These are phyloP conservation scores for Yponomeuta evonymella DNA, from an alignment of 2,888 invertebrate genomes.

Conservation along the genomic window DNA sequence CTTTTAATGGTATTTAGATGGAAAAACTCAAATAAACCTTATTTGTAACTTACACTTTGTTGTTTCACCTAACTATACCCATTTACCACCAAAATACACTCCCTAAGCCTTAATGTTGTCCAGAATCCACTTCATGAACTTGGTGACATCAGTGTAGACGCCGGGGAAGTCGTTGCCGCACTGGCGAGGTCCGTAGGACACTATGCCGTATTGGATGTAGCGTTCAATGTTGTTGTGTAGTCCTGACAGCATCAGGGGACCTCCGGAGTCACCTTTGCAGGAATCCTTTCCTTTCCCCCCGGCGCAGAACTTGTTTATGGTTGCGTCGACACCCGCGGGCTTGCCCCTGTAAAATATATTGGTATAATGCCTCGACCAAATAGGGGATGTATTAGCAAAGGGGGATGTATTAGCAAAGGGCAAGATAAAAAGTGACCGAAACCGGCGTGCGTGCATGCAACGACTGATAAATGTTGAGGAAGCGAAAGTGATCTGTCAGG, in stretches of 20 bases:
- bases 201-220: conserved; percentile 35
- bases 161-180: conserved; percentile 49
- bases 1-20: too few species aligned
- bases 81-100: background rate
- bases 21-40: background rate
- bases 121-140: conserved; percentile 54
- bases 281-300: conserved; percentile 71
- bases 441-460: too few species aligned
- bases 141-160: conserved; percentile 53
- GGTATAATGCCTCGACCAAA: too few species aligned
- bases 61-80: background rate
- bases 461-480: too few species aligned
- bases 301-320: conserved; percentile 27
- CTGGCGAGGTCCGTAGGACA: conserved; percentile 28
- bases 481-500: too few species aligned
- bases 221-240: conserved; percentile 18
- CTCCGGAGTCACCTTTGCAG: conserved; percentile 80
- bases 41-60: background rate
- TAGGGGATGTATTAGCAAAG: too few species aligned
- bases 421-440: too few species aligned
- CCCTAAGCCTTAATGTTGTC: conserved; percentile 28
- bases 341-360: conserved; percentile 17
- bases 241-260: conserved; percentile 68
- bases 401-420: too few species aligned
- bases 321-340: conserved; percentile 14